Evolutionary conservation across 2,113 vertebrate genomes (phyloP).

Genomic region (Melospiza georgiana): DNA sequence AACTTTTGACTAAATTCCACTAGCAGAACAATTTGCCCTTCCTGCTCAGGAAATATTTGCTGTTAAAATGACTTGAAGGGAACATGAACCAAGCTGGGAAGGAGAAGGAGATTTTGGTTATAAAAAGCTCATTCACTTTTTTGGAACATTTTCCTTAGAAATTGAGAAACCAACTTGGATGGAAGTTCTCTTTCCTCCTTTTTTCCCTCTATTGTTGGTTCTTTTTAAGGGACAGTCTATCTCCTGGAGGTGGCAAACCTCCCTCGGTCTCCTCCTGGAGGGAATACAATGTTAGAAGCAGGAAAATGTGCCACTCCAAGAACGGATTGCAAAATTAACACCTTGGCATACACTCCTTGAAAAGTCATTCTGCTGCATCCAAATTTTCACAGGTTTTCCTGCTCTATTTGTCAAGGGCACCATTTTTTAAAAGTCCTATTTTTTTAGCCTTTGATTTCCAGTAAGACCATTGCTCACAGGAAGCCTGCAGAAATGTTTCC

Average conservation of each 20-base stretch:
- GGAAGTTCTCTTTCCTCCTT: background rate
- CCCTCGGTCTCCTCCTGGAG: background rate
- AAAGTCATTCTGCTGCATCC: background rate
- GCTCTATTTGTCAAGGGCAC: background rate
- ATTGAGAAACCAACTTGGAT: background rate
- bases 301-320: constrained; percentile 15
- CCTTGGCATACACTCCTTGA: background rate
- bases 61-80: constrained; percentile 2
- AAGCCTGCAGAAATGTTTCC: constrained; percentile 54
- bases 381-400: constrained; percentile 39
- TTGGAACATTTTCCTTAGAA: constrained; percentile 5
- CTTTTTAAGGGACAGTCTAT: constrained; percentile 43
- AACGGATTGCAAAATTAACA: background rate
- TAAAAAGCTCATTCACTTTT: constrained; percentile 42
- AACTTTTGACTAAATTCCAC: constrained; percentile 19
- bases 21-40: background rate
- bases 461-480: constrained; percentile 48
- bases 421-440: background rate
- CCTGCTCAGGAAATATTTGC: constrained; percentile 21
- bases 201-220: constrained; percentile 8
- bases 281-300: background rate
- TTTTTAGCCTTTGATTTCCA: constrained; percentile 5
- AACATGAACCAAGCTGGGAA: constrained; percentile 10
- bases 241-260: background rate
- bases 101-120: background rate